These are phyloP conservation scores for Seriola aureovittata DNA, from an alignment of 2,113 vertebrate species.

Conservation along the genomic window DNA sequence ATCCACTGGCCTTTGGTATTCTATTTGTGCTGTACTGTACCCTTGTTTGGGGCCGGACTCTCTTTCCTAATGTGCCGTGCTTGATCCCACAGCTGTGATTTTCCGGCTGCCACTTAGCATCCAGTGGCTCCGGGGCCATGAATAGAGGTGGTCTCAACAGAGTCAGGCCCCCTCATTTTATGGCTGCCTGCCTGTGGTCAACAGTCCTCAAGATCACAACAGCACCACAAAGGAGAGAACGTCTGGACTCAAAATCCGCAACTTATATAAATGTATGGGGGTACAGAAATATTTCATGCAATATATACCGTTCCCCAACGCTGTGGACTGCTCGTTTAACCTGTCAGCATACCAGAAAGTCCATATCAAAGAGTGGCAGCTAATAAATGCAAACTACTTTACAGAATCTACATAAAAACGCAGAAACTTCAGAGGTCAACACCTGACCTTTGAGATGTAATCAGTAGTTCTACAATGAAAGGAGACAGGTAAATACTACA, in stretches of 20 bases:
- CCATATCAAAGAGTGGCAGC: neutral
- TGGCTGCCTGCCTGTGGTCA: constrained; percentile 61
- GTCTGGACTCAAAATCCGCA: neutral
- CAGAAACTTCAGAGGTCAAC: neutral
- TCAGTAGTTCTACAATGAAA: constrained; percentile 6
- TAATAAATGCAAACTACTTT: neutral
- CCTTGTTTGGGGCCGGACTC: constrained; percentile 42
- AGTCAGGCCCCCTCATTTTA: constrained; percentile 67
- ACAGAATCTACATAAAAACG: neutral
- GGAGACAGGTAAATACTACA: constrained; percentile 10
- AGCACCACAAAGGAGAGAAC: constrained; percentile 43
- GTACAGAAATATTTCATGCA: neutral
- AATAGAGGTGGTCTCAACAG: constrained; percentile 80
- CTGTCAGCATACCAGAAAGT: neutral
- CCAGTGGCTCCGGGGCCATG: constrained; percentile 61
- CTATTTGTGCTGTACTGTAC: constrained; percentile 53
- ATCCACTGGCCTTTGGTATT: constrained; percentile 40
- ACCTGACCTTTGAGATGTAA: neutral
- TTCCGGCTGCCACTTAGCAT: constrained; percentile 83
- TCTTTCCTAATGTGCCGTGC: constrained; percentile 69
- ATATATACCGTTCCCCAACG: neutral
- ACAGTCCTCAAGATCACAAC: constrained; percentile 57
- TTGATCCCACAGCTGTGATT: constrained; percentile 81
- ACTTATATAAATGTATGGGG: neutral
- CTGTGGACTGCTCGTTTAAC: neutral